Conservation (phyloP, 2,888 invertebrate genomes). For the Mimachlamys varia region DNA sequence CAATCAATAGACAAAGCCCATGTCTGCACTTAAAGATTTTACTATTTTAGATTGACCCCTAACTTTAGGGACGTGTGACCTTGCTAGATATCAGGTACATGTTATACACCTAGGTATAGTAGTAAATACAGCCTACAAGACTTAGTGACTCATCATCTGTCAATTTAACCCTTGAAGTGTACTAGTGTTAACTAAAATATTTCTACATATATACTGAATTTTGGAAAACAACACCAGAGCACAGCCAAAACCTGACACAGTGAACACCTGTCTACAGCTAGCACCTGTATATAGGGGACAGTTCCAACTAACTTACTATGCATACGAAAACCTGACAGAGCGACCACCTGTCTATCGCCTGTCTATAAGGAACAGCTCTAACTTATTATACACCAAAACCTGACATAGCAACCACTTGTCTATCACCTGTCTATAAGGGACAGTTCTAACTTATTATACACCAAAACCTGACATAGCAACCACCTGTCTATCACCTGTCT, state of each 20-base stretch:
- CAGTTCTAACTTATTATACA: too few relatives aligned
- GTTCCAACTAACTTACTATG: not conserved
- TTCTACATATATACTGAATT: not conserved
- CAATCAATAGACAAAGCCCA: not conserved
- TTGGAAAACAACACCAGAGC: not conserved
- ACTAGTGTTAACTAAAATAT: not conserved
- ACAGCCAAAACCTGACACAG: not conserved
- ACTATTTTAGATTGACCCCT: not conserved
- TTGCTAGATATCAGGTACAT: not conserved
- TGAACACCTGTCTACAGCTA: not conserved
- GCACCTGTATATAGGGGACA: not conserved
- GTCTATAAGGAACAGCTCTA: too few relatives aligned
- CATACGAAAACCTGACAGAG: too few relatives aligned
- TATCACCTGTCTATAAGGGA: too few relatives aligned
- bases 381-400: too few relatives aligned
- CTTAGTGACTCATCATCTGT: conserved; percentile 27
- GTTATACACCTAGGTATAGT: not conserved
- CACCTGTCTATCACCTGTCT: too few relatives aligned
- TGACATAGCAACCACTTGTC: too few relatives aligned
- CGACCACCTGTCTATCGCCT: too few relatives aligned
- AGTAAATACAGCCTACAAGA: not conserved
- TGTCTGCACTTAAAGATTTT: conserved; percentile 1
- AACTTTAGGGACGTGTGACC: not conserved
- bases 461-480: too few relatives aligned
- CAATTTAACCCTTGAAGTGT: not conserved